Percentiles rank a stretch among this genome's conserved stretches.
Conservation (phyloP, 2,113 vertebrate genomes). For the Trogon surrucura region DNA sequence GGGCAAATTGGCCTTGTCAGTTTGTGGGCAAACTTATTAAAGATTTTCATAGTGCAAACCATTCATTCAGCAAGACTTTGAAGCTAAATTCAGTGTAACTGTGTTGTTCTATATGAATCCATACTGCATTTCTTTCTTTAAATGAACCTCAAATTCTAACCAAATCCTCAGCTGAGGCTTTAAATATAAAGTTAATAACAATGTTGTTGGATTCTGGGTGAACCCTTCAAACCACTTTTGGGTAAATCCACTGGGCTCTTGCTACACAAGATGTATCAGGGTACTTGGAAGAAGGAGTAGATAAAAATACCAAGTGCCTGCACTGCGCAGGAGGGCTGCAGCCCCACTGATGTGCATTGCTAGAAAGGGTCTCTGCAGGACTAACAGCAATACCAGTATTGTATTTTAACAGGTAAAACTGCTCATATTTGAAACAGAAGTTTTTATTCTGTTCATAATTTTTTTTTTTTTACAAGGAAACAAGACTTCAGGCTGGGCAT, state of each 20-base stretch:
- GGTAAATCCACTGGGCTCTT: background rate
- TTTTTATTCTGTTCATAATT: background rate
- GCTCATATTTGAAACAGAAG: background rate
- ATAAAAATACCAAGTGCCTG: background rate
- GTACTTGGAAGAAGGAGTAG: background rate
- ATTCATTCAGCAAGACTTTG: background rate
- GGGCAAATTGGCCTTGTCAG: background rate
- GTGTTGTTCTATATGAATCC: background rate
- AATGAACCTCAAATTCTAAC: background rate
- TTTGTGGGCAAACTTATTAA: background rate
- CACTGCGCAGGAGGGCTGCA: background rate
- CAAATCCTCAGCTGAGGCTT: background rate
- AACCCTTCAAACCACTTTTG: background rate
- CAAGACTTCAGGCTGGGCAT: background rate
- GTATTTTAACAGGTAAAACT: background rate
- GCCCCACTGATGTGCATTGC: background rate
- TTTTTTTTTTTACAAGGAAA: background rate
- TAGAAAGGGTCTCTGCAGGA: background rate
- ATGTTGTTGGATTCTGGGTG: background rate
- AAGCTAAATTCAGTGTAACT: background rate
- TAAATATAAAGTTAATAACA: background rate
- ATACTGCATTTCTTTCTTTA: background rate
- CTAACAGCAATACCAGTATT: background rate
- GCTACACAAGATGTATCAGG: rapidly evolving
- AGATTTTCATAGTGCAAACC: background rate